Base-by-base conservation (phyloP, 2,113 vertebrate species). In the Phocoena phocoena region DNA sequence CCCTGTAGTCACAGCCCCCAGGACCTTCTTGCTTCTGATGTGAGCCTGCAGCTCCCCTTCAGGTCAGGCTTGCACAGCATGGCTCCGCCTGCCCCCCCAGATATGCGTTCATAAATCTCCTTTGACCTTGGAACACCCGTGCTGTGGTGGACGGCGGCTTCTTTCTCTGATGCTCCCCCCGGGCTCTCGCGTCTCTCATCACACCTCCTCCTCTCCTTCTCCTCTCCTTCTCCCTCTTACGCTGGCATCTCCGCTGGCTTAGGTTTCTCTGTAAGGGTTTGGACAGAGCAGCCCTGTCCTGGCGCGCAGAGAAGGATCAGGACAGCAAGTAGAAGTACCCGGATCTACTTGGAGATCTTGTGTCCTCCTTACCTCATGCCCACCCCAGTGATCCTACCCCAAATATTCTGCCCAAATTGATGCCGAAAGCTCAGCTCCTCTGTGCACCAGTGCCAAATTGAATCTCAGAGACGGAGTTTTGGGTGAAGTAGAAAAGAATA, bases 311-410 rank as follows among this genome's bases (percentile, higher is more conserved):
- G 50, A 77, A 83, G 23, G 14, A 2, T 18, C 53, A 41, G 18
- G 44, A 44, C 2, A 36, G 44, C 15, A 79, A 31, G 44, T 13
- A 68, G 6, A 55, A 38, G 47, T 25, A n/a, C 50, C 1, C 14
- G 8, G 41, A 28, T 53, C 50, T 15, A 5, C 50, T 53, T 53
- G 50, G 50, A 15, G 50, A 5, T 50, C 23, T 82, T 36, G 14
- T 36, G n/a, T 14, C 26, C 2, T 76, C 8, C 65, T 41, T 12
- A 50, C 8, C 50, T 53, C 31, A 28, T 3, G 5, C 10, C 9
- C 2, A 9, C 8, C 2, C 26, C 6, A 5, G 26, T 15, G 36
- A 53, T 8, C 2, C 13, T 17, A 60, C 11, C 11, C 33, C 20
- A 33, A 15, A 53, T 71, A 53, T 21, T 67, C 70, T 53, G n/a